phyloP scores from a whole-genome alignment of 2,797 vertebrate genomes.

The Galago senegalensis region DNA sequence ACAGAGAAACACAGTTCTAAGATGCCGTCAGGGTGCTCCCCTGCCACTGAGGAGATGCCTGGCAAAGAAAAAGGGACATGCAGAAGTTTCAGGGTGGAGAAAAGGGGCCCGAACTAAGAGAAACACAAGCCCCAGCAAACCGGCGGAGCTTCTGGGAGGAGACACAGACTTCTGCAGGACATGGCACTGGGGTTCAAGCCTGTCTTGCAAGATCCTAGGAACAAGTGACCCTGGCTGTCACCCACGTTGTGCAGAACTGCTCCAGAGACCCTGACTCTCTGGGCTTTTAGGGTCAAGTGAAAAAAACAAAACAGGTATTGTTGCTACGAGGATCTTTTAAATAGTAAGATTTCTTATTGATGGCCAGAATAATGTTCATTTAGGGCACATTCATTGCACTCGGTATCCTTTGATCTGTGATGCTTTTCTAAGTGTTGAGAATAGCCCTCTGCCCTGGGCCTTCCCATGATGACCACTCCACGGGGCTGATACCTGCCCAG shows the following conservation, averaged over 20 bases:
- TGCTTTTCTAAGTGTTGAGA: neutral
- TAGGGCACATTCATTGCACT: neutral
- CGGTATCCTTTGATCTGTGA: neutral
- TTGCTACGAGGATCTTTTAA: neutral
- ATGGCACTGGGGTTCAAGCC: neutral
- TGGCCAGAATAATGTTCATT: neutral
- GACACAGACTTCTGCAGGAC: rapidly evolving
- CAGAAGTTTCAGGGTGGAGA: neutral
- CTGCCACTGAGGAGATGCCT: neutral
- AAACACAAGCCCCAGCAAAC: neutral
- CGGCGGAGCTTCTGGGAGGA: neutral
- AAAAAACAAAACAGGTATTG: neutral
- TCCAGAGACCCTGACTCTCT: neutral
- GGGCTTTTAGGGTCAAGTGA: neutral
- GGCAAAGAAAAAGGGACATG: neutral
- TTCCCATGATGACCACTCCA: neutral
- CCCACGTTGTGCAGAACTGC: rapidly evolving
- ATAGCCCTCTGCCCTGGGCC: neutral
- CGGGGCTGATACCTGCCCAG: neutral
- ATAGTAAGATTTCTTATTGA: neutral
- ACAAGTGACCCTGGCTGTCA: neutral
- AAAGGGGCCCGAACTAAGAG: neutral
- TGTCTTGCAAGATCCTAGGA: neutral
- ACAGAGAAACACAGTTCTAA: neutral
- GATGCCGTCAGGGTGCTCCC: rapidly evolving